Conservation (phyloP, 2,888 invertebrate species). For the Hoplodrina blanda region DNA sequence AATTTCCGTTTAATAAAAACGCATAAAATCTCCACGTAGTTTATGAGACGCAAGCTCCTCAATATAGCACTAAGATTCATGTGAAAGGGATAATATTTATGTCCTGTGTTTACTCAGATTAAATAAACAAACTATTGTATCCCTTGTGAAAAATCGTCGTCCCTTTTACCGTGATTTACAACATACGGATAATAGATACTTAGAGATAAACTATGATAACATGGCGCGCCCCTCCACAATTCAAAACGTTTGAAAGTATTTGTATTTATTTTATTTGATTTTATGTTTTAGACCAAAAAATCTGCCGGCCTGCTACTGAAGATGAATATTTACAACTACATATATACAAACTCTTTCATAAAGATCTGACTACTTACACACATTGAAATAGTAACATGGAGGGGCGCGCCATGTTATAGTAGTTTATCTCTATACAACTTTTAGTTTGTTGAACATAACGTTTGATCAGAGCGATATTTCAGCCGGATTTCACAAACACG, state of each 20-base stretch:
- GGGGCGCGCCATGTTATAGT: no score
- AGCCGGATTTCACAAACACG: slow-evolving; percentile 16
- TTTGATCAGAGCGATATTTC: slow-evolving; percentile 37
- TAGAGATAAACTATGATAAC: no score
- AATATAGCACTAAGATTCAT: slow-evolving; percentile 58
- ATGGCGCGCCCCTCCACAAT: no score
- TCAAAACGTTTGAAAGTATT: no score
- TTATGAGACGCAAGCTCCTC: slow-evolving; percentile 47
- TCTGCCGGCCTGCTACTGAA: no score
- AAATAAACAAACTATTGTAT: slow-evolving; percentile 62
- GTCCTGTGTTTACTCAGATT: slow-evolving; percentile 56
- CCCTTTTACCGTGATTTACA: slow-evolving; percentile 58
- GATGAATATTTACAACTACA: no score
- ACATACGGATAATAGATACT: slow-evolving; percentile 45
- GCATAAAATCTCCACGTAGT: slow-evolving; percentile 26
- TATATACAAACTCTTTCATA: no score
- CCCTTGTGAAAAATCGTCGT: slow-evolving; percentile 55
- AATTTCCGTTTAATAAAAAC: slow-evolving; percentile 41
- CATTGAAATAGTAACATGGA: no score
- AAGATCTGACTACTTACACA: no score
- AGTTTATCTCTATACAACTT: no score
- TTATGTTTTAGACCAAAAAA: no score
- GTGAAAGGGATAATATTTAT: slow-evolving; percentile 60
- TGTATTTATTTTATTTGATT: no score
- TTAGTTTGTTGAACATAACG: slow-evolving; percentile 5